Evolutionary conservation across 2,797 vertebrate genomes (phyloP), one percentile per base, ranked within the genome.

Genomic region (Aphelocoma californica): DNA sequence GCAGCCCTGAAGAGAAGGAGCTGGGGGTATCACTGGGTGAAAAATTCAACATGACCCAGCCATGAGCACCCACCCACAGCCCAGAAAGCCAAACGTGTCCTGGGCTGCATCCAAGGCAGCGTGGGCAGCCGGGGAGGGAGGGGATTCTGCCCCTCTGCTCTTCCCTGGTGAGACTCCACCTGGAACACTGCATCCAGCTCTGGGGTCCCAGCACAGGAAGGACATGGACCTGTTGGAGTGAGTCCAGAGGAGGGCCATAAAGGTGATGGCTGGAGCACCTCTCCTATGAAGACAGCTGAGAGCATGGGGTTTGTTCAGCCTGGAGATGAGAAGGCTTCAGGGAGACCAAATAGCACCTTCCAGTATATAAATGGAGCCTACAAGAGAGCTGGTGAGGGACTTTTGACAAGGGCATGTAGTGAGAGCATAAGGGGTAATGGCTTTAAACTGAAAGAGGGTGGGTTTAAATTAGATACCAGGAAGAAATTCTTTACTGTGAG

Each of bases 11-110:
- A 26, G 21, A 62, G 34, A 70, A 64, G 26, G 18, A 34, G 10
- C 3, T 11, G 3, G 17, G 6, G 3, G 3, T 24, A 11, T 12
- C 24, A 19, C 13, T 51, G 44, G 36, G 50, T n/a, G 9, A 71
- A 48, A 73, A 64, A 31, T 36, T 80, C 36, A 20, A 14, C 16
- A 9, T 29, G 18, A 57, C 2, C 2, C 18, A 50, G 21, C 28
- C 7, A 32, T 20, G 16, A 2, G 45, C 50, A 40, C 40, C 12
- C 38, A 28, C 8, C 34, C 19, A 0, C 23, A 64, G 26, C 18
- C 18, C 28, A 44, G 23, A 48, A 11, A 1, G 18, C 36, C 18
- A 79, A 2, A 0, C 1, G 0, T 32, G 24, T 17, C 44, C 36
- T 44, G n/a, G 28, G 40, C 48, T n/a, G 44, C 10, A 57, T 7